Percentiles rank a stretch among this genome's conserved stretches.
phyloP scores from a whole-genome alignment of 2,113 vertebrate genomes.

The Clarias batrachus region DNA sequence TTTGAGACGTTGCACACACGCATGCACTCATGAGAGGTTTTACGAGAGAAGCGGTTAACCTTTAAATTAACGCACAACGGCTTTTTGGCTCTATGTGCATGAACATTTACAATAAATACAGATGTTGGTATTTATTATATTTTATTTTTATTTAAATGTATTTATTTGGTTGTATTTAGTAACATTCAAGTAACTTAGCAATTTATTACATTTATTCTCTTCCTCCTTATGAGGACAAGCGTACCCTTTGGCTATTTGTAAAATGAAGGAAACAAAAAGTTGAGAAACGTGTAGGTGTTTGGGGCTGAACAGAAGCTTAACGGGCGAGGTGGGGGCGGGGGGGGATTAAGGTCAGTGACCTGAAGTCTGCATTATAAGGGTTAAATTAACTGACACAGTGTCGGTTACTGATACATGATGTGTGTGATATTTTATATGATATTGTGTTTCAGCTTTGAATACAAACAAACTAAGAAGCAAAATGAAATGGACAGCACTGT shows the following conservation, averaged over 20 bases:
- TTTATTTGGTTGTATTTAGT: background rate
- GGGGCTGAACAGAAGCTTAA: background rate
- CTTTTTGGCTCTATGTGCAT: background rate
- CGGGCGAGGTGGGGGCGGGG: background rate
- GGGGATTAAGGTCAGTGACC: background rate
- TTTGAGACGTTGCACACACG: conserved; percentile 37
- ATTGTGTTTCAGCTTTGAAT: background rate
- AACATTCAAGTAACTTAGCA: no score
- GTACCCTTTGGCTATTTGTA: background rate
- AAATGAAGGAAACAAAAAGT: background rate
- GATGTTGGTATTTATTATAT: background rate
- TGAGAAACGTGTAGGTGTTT: background rate
- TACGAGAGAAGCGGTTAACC: conserved; percentile 20
- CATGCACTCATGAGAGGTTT: background rate
- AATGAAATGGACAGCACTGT: background rate
- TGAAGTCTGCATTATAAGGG: background rate
- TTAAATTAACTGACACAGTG: conserved; percentile 31
- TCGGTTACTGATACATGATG: background rate
- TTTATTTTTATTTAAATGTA: background rate
- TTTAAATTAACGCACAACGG: background rate
- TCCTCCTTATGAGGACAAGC: no score
- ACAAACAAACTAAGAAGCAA: background rate
- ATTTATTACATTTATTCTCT: no score
- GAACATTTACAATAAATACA: background rate
- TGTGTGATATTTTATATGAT: background rate